Conservation (phyloP, 2,797 vertebrate species). For the Paguma larvata region DNA sequence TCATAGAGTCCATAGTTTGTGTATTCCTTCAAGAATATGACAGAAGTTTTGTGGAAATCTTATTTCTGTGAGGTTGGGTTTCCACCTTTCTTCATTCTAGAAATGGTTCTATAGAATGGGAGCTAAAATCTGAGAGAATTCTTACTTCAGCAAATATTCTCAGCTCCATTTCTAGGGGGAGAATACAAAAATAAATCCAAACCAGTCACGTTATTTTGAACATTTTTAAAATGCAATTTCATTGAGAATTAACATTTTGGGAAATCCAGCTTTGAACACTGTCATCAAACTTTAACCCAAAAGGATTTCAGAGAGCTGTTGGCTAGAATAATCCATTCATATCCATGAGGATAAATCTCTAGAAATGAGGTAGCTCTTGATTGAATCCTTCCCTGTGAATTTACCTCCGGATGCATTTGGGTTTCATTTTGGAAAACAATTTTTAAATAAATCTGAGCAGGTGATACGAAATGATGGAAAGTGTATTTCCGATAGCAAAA, state of each 20-base stretch:
- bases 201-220: slow-evolving; percentile 5
- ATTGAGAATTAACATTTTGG: slow-evolving; percentile 3
- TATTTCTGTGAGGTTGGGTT: not conserved
- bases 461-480: slow-evolving; percentile 1
- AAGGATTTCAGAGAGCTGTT: slow-evolving; percentile 20
- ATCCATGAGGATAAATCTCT: not conserved
- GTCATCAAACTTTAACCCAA: not conserved
- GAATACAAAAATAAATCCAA: not conserved
- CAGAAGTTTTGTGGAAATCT: not conserved
- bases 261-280: not conserved
- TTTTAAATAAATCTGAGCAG: slow-evolving; percentile 59
- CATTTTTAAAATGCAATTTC: not conserved
- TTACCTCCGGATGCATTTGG: not conserved
- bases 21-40: not conserved
- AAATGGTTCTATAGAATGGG: not conserved
- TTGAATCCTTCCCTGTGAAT: slow-evolving; percentile 44
- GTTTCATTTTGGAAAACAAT: slow-evolving; percentile 64
- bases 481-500: not conserved
- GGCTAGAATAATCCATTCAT: slow-evolving; percentile 33
- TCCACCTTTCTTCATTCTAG: not conserved
- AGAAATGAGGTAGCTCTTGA: slow-evolving; percentile 20
- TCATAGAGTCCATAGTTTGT: not conserved
- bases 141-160: slow-evolving; percentile 13
- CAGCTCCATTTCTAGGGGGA: not conserved
- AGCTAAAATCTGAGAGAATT: not conserved